These are phyloP conservation scores for Phocides pigmalion DNA, from an alignment of 1,140 invertebrate species.

Conservation along the genomic window DNA sequence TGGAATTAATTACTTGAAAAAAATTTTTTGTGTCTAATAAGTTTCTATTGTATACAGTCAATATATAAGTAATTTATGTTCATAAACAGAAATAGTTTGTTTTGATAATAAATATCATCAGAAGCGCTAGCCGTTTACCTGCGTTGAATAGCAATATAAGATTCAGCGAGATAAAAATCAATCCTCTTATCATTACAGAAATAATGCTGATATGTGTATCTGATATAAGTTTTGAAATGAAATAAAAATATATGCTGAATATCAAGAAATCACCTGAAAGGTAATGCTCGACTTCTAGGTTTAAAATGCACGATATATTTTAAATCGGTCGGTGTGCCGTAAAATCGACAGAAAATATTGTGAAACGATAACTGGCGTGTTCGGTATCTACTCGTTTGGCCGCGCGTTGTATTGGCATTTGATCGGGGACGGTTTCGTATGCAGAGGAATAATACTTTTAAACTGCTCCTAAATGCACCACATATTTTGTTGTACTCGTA, in stretches of 20 bases:
- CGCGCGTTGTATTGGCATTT: neutral
- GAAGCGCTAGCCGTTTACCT: too few relatives aligned
- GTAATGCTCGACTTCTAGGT: neutral
- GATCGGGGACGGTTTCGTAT: neutral
- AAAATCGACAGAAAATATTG: neutral
- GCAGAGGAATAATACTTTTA: neutral
- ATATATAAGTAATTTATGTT: too few relatives aligned
- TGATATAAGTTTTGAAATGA: neutral
- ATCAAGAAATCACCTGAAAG: slow-evolving; percentile 1
- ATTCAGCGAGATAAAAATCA: too few relatives aligned
- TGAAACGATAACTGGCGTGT: neutral
- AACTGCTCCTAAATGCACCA: neutral
- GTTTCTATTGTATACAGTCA: too few relatives aligned
- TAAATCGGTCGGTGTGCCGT: neutral
- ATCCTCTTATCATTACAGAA: too few relatives aligned
- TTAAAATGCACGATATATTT: neutral
- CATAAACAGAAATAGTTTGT: too few relatives aligned
- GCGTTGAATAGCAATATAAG: too few relatives aligned
- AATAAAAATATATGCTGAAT: slow-evolving; percentile 14
- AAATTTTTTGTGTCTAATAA: too few relatives aligned
- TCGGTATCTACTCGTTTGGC: neutral
- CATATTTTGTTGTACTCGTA: neutral
- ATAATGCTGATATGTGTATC: neutral
- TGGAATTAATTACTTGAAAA: too few relatives aligned
- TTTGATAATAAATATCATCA: too few relatives aligned